A percentile compares a stretch with the other conserved stretches of the same genome.
Conservation (phyloP, 2,113 vertebrate genomes). For the Rhinogobius similis region DNA sequence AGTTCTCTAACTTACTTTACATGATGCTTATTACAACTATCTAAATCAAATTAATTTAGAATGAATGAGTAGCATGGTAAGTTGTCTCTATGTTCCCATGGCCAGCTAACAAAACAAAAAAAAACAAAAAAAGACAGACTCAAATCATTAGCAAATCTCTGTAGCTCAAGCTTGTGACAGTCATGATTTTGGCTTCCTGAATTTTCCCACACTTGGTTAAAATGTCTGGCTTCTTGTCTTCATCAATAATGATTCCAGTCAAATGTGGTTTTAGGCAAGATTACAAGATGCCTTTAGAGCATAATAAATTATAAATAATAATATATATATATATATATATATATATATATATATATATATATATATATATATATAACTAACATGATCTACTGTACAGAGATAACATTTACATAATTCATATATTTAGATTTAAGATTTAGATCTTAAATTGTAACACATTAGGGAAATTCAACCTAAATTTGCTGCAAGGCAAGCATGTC, state of each 20-base stretch:
- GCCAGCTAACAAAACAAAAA: background rate
- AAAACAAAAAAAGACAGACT: too few species aligned
- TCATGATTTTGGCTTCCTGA: background rate
- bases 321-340: background rate
- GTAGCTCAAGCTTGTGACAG: background rate
- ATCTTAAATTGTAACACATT: background rate
- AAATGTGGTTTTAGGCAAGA: background rate
- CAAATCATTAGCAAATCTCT: background rate
- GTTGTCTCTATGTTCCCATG: background rate
- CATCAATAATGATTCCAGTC: background rate
- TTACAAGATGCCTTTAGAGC: background rate
- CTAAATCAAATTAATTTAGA: background rate
- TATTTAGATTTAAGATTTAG: background rate
- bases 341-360: background rate
- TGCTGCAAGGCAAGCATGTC: background rate
- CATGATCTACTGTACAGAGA: too few species aligned
- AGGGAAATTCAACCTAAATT: background rate
- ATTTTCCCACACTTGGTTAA: background rate
- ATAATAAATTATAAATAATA: background rate
- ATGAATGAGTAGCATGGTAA: background rate
- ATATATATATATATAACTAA: too few species aligned
- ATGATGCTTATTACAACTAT: too few species aligned
- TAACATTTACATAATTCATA: background rate
- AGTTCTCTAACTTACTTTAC: too few species aligned
- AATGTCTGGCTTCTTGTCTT: background rate